Percentiles rank a stretch among this genome's conserved stretches.
Evolutionary conservation across 2,113 vertebrate genomes (phyloP).

Genomic region (Pardalotus punctatus): DNA sequence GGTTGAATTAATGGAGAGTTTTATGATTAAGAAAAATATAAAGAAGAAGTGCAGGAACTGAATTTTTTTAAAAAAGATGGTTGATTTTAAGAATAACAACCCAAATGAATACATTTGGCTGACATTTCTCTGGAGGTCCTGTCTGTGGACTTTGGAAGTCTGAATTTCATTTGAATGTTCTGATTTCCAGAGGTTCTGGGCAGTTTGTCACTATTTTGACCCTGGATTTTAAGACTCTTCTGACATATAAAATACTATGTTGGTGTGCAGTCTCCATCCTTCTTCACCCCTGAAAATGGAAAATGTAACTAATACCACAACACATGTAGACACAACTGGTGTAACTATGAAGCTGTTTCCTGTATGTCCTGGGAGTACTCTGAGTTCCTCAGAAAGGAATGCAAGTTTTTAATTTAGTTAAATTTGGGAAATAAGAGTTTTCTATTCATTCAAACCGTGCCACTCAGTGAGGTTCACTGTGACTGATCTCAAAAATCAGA

Average conservation of each 20-base stretch:
- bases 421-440: neutral
- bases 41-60: neutral
- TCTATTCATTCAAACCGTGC: neutral
- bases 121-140: neutral
- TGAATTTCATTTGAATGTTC: neutral
- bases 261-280: neutral
- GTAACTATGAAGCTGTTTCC: neutral
- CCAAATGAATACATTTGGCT: neutral
- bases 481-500: neutral
- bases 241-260: neutral
- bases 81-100: neutral
- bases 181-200: neutral
- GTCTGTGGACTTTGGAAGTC: neutral
- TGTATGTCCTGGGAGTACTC: neutral
- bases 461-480: neutral
- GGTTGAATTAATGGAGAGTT: neutral
- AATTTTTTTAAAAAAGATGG: neutral
- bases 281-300: neutral
- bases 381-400: neutral
- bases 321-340: neutral
- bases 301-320: neutral
- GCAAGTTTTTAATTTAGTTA: neutral
- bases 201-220: neutral
- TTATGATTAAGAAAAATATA: neutral
- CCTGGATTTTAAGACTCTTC: neutral